Evolutionary conservation across 1,140 invertebrate species (phyloP), one percentile per base, ranked within the genome.

Genomic region (Tribolium madens): DNA sequence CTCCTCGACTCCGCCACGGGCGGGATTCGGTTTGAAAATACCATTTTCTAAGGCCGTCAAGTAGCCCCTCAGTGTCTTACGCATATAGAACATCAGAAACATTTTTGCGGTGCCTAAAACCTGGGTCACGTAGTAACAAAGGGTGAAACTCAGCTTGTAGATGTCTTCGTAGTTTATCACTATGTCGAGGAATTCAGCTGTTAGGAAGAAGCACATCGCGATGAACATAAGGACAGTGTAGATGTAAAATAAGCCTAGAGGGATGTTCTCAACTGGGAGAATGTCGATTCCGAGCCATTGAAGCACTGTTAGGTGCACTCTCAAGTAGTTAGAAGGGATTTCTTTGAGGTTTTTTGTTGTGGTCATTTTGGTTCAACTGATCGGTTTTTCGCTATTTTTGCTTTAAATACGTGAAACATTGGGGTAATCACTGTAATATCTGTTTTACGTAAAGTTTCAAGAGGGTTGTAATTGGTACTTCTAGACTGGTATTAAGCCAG

Each of bases 101-200:
- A 57, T 60, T 14, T 57, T 57, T 2, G 52, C 50, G 0, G 73
- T 73, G 70, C 77, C 77, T 47, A 75, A 26, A 46, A 74, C 3
- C 21, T 76, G 74, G 9, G 70, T 76, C 0, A 73, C 14, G n/a
- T 18, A 15, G 13, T 64, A 79, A n/a, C 69, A 48, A n/a, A 76
- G 2, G 7, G 6, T 46, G 47, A 73, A 76, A 5, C 36, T 76
- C 9, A 73, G 14, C 6, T 26, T 76, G 21, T 76, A 31, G n/a
- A 79, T 12, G 42, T 75, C 57, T 21, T 48, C 46, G 10, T 18
- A 53, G n/a, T 50, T 48, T 5, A 50, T 1, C 2, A 73, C 15
- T 4, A 52, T 2, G 12, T 73, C 42, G 3, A 73, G 3, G 9
- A 53, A 53, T 26, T 73, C 71, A 2, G 31, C 9, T 17, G 15